phyloP scores from a whole-genome alignment of 2,888 invertebrate species.

The Mylabris sibirica region DNA sequence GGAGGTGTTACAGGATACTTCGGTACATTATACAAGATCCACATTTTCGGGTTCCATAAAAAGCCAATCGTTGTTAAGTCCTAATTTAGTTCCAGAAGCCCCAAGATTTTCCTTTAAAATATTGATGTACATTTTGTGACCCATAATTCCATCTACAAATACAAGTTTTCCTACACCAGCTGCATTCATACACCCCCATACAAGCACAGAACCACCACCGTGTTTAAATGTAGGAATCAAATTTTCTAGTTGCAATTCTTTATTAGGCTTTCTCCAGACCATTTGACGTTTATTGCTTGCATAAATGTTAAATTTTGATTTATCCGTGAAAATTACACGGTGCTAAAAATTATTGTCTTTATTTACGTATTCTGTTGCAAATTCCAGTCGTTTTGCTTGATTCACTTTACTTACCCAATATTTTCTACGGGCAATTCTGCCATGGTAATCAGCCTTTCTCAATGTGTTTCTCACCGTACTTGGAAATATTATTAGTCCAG shows the following conservation, averaged over 20 bases:
- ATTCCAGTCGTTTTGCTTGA: neutral
- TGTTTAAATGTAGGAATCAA: slow-evolving; percentile 41
- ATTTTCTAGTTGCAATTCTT: slow-evolving; percentile 35
- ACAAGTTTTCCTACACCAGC: neutral
- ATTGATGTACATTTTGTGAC: neutral
- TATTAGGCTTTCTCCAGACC: slow-evolving; percentile 38
- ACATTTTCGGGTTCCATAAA: too few relatives aligned
- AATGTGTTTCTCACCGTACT: slow-evolving; percentile 2
- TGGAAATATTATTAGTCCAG: neutral
- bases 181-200: slow-evolving; percentile 35
- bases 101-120: neutral
- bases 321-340: neutral
- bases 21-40: too few relatives aligned
- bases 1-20: too few relatives aligned
- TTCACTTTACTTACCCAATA: neutral
- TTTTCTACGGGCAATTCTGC: neutral
- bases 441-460: neutral
- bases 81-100: too few relatives aligned
- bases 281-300: slow-evolving; percentile 24
- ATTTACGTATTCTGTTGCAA: neutral
- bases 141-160: neutral
- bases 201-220: slow-evolving; percentile 38
- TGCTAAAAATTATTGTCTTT: neutral
- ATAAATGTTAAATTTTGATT: neutral
- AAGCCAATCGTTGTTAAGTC: too few relatives aligned